These are phyloP conservation scores for Poliocrania exsul DNA, from an alignment of 2,797 vertebrate species.

Conservation along the genomic window DNA sequence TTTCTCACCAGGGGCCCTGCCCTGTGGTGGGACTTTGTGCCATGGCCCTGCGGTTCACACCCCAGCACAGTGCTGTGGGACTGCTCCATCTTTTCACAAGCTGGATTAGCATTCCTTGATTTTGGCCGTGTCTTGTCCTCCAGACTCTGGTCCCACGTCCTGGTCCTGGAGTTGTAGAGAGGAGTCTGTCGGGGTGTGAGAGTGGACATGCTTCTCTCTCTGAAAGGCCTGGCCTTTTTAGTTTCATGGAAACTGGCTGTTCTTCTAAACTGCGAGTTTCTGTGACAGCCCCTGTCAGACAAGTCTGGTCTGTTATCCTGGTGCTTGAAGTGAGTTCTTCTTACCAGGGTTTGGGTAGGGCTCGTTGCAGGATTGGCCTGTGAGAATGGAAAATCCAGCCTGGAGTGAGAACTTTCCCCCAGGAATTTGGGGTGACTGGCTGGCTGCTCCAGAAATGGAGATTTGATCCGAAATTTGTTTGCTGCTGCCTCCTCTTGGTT, in stretches of 20 bases:
- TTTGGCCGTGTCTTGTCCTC: conserved; percentile 75
- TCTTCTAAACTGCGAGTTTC: conserved; percentile 87
- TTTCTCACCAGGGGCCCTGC: conserved; percentile 53
- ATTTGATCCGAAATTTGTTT: conserved; percentile 80
- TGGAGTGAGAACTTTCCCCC: conserved; percentile 76
- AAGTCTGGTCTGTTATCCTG: conserved; percentile 85
- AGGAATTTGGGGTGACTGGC: conserved; percentile 39
- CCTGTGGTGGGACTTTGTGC: conserved; percentile 54
- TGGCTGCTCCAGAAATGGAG: conserved; percentile 81
- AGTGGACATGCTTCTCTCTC: conserved; percentile 92
- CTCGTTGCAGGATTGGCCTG: conserved; percentile 58
- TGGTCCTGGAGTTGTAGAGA: conserved; percentile 80
- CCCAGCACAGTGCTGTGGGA: conserved; percentile 21
- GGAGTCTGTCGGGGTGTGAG: conserved; percentile 85
- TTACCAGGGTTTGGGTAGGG: conserved; percentile 76
- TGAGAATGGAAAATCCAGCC: conserved; percentile 72
- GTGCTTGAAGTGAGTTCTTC: conserved; percentile 79
- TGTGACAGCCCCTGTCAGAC: conserved; percentile 78
- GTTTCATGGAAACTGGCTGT: conserved; percentile 92
- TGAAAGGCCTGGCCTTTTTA: conserved; percentile 84
- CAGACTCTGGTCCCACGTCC: conserved; percentile 79
- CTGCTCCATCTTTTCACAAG: conserved; percentile 71
- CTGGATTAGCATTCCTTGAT: conserved; percentile 43
- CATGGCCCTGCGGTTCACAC: conserved; percentile 47
- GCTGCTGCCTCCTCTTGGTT: conserved; percentile 71